Evolutionary conservation across 2,888 invertebrate species (phyloP).

Genomic region (Dyspetes luteomarginatus): DNA sequence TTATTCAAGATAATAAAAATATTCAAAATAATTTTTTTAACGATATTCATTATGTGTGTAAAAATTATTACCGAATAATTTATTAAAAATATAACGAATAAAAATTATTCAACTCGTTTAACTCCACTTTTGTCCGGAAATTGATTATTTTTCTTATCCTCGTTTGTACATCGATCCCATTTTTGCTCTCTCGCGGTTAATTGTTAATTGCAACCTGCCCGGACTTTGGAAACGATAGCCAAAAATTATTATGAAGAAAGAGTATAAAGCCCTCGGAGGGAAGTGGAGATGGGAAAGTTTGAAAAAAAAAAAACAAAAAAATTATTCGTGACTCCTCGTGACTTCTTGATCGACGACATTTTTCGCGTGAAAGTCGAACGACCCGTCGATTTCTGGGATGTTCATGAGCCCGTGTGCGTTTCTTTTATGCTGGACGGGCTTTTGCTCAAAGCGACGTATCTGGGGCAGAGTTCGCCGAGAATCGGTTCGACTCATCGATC

Average conservation of each 20-base stretch:
- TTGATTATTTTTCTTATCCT: background rate
- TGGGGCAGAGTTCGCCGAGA: slow-evolving; percentile 60
- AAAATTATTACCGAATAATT: background rate
- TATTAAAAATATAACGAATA: background rate
- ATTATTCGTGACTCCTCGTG: slow-evolving; percentile 43
- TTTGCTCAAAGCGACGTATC: slow-evolving; percentile 57
- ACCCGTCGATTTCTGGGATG: background rate
- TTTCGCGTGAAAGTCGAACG: slow-evolving; percentile 66
- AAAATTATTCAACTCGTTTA: background rate
- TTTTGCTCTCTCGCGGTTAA: slow-evolving; percentile 1
- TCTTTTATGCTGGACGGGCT: slow-evolving; percentile 21
- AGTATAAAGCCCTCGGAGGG: slow-evolving; percentile 15
- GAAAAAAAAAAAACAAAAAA: slow-evolving; percentile 41
- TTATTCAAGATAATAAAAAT: too few relatives aligned
- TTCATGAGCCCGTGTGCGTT: slow-evolving; percentile 26
- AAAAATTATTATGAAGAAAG: slow-evolving; percentile 54
- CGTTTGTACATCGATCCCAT: background rate
- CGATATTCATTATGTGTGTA: too few relatives aligned
- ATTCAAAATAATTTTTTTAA: too few relatives aligned
- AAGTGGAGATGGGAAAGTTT: slow-evolving; percentile 28
- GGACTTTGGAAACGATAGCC: slow-evolving; percentile 33
- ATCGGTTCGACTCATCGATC: slow-evolving; percentile 55
- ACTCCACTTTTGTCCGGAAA: background rate
- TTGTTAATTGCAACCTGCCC: slow-evolving; percentile 32
- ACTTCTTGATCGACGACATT: slow-evolving; percentile 61